Evolutionary conservation across 2,888 invertebrate species (phyloP).

Genomic region (Drosophila falleni): DNA sequence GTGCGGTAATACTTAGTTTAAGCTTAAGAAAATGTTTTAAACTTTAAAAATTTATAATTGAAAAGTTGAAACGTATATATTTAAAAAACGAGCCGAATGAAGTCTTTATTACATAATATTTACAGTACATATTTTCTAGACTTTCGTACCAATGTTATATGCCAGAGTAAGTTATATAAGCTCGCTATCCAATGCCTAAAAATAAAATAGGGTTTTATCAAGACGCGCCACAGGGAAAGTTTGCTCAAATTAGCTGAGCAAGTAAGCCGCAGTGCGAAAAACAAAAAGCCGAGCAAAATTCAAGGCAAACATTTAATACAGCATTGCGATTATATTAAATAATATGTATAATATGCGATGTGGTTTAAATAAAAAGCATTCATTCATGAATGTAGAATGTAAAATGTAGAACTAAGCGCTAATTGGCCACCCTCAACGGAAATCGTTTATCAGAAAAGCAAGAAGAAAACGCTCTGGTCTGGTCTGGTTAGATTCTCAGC

Average conservation of each 20-base stretch:
- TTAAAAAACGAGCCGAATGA: no score
- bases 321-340: conserved; percentile 39
- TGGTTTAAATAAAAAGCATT: conserved; percentile 54
- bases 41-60: no score
- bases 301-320: conserved; percentile 54
- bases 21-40: no score
- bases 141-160: conserved; percentile 27
- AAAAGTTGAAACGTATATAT: no score
- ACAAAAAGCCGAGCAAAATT: conserved; percentile 43
- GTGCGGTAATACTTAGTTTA: no score
- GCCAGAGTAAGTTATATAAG: conserved; percentile 12
- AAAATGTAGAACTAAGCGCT: conserved; percentile 52
- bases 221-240: conserved; percentile 57
- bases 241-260: conserved; percentile 47
- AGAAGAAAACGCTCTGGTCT: conserved; percentile 47
- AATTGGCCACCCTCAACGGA: conserved; percentile 70
- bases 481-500: conserved; percentile 24
- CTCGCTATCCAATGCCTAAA: conserved; percentile 34
- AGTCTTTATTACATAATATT: no score
- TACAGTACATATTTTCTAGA: not conserved
- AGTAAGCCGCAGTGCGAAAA: conserved; percentile 34
- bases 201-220: conserved; percentile 50
- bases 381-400: conserved; percentile 58
- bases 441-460: conserved; percentile 66
- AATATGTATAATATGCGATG: conserved; percentile 28